Percentiles rank a stretch among this genome's conserved stretches.
Evolutionary conservation across 2,113 vertebrate genomes (phyloP).

Genomic region (Chionis minor): DNA sequence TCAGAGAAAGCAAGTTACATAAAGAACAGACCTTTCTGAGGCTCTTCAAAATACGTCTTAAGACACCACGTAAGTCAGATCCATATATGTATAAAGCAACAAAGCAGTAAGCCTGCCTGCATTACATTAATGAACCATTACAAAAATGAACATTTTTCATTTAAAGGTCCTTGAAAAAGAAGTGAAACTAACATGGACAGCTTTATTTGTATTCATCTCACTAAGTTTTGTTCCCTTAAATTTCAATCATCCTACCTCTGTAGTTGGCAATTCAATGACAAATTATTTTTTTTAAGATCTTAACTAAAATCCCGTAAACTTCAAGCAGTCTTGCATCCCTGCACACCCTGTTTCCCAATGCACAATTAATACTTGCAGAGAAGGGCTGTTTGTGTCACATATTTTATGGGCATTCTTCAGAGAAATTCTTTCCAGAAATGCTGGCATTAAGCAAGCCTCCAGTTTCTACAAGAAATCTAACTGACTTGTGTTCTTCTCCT

Average conservation of each 20-base stretch:
- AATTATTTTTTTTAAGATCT: background rate
- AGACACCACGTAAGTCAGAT: background rate
- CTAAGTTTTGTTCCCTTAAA: background rate
- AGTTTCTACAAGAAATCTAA: background rate
- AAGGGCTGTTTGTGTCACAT: background rate
- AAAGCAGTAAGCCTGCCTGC: background rate
- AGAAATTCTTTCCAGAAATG: background rate
- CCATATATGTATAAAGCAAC: background rate
- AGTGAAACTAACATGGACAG: background rate
- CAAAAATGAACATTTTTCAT: background rate
- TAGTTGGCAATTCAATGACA: background rate
- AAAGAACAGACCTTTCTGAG: background rate
- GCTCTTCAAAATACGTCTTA: background rate
- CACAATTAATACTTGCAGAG: background rate
- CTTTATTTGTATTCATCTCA: slow-evolving; percentile 13
- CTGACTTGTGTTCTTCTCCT: background rate
- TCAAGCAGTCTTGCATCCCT: background rate
- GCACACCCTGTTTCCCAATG: background rate
- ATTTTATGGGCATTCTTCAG: slow-evolving; percentile 3
- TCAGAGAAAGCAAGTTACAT: background rate
- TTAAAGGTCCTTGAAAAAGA: background rate
- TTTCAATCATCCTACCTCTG: slow-evolving; percentile 9
- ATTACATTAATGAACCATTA: background rate
- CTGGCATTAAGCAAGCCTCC: background rate
- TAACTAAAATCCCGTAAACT: background rate